Base-by-base conservation (phyloP, 92 coral and sea anemone genomes). In the Epizoanthus illoricatus region DNA sequence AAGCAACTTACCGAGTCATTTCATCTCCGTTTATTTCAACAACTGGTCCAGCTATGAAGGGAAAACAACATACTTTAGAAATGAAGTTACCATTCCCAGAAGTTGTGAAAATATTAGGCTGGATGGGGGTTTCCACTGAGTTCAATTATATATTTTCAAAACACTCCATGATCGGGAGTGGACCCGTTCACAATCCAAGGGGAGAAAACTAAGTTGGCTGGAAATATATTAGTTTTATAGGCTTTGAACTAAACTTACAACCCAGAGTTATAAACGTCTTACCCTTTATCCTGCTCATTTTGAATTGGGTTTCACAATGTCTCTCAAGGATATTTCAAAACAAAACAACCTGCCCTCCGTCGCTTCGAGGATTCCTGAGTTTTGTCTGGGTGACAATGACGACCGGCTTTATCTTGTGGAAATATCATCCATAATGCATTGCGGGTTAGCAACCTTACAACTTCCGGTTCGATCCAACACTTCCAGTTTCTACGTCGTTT, bases 21-120 rank as follows among this genome's bases (percentile, higher is more conserved):
- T 95, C 98, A 62, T 95, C 98, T 71, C 98, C 98, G 84, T 95
- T 91, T 90, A 95, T 87, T 81, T 95, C 98, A 13, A 95, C 98
- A 68, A 95, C 95, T 36, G 98, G 92, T 57, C 97, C 97, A 91
- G 90, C 97, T 93, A 43, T 4, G 60, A 81, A 65, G 23, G 39
- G 28, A 86, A 45, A 74, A 0, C 52, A 33, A 19, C 4, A 18
- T 5, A 57, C 36, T 20, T 71, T 47, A 71, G 58, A 65, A 65
- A 65, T 8, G 70, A 45, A 36, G 12, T 19, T 43, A 71, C 42
- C 56, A 8, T 71, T 49, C 36, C 3, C 33, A 71, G 59, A 6
- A 71, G 59, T 2, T n/a, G 40, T 11, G 43, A 17, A 9, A 28
- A 17, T 19, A 54, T 18, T 19, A 10, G 21, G 60, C 57, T 45